A percentile compares a stretch with the other conserved stretches of the same genome.
Evolutionary conservation across 2,113 vertebrate genomes (phyloP).

Genomic region (Tupaia chinensis): DNA sequence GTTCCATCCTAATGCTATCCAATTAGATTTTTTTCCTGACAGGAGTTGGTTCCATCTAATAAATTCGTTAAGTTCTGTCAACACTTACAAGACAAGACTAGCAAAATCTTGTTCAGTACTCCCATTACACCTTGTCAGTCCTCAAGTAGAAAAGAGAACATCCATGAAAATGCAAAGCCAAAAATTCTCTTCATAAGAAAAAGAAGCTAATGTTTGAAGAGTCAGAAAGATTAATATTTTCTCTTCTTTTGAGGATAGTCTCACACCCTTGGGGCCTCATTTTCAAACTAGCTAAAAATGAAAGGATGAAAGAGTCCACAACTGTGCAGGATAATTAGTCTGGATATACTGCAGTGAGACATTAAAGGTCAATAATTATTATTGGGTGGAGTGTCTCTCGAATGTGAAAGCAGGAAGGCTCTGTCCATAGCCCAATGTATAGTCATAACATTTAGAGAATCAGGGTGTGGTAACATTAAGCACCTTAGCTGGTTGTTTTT

Average conservation of each 20-base stretch:
- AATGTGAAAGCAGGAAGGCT: background rate
- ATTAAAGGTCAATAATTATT: background rate
- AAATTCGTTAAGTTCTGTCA: constrained; percentile 71
- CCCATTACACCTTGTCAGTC: background rate
- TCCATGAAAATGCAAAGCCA: background rate
- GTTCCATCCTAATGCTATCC: background rate
- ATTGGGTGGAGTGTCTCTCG: background rate
- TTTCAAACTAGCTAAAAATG: constrained; percentile 76
- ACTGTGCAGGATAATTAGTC: constrained; percentile 41
- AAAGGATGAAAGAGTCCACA: constrained; percentile 65
- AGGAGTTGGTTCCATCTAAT: constrained; percentile 21
- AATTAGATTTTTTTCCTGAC: constrained; percentile 27
- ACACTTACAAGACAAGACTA: constrained; percentile 51
- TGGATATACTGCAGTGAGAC: background rate
- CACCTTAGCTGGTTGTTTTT: too few relatives aligned
- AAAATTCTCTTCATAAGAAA: background rate
- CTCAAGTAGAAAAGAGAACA: background rate
- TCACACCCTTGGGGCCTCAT: constrained; percentile 70
- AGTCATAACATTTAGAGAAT: background rate
- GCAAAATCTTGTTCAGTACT: background rate
- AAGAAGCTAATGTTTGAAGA: constrained; percentile 35
- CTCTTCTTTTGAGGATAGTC: constrained; percentile 34
- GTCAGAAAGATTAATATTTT: constrained; percentile 61
- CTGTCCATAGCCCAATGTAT: accelerated
- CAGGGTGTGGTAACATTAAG: accelerated